phyloP scores from a whole-genome alignment of 2,888 invertebrate genomes.

The Sinopyrophorus schimmeli region DNA sequence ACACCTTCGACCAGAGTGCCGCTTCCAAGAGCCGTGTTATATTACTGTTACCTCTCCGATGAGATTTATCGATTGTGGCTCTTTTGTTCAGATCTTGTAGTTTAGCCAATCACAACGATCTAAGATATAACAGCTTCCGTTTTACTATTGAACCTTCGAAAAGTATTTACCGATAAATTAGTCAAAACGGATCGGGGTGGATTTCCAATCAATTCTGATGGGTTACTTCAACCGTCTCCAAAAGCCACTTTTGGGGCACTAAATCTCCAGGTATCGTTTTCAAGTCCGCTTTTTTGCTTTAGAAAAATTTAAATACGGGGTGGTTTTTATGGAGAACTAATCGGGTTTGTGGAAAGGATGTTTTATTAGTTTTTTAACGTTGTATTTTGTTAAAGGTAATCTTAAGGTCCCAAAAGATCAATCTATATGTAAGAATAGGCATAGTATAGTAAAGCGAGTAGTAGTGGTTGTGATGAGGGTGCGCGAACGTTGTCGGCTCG shows the following conservation, averaged over 20 bases:
- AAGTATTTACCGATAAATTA: constrained; percentile 36
- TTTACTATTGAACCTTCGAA: constrained; percentile 33
- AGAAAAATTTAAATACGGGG: too few species aligned
- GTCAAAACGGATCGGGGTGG: constrained; percentile 27
- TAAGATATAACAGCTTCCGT: constrained; percentile 39
- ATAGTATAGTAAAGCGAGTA: constrained; percentile 36
- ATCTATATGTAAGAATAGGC: constrained; percentile 42
- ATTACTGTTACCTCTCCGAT: constrained; percentile 41
- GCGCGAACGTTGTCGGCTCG: constrained; percentile 47
- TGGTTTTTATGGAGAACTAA: too few species aligned
- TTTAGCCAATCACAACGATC: constrained; percentile 40
- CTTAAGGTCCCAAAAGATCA: constrained; percentile 38
- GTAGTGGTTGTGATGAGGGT: constrained; percentile 43
- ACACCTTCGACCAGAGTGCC: constrained; percentile 35
- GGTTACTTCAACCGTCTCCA: too few species aligned
- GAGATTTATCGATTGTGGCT: constrained; percentile 41
- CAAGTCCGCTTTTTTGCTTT: too few species aligned
- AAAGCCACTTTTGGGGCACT: too few species aligned
- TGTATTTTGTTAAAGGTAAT: constrained; percentile 36
- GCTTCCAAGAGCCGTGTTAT: constrained; percentile 37
- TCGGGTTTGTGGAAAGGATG: too few species aligned
- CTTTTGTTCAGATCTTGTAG: constrained; percentile 38
- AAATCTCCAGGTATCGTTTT: too few species aligned
- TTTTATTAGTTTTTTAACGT: constrained; percentile 25
- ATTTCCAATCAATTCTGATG: constrained; percentile 28